Conservation (phyloP, 2,888 invertebrate genomes). For the Deilephila elpenor region DNA sequence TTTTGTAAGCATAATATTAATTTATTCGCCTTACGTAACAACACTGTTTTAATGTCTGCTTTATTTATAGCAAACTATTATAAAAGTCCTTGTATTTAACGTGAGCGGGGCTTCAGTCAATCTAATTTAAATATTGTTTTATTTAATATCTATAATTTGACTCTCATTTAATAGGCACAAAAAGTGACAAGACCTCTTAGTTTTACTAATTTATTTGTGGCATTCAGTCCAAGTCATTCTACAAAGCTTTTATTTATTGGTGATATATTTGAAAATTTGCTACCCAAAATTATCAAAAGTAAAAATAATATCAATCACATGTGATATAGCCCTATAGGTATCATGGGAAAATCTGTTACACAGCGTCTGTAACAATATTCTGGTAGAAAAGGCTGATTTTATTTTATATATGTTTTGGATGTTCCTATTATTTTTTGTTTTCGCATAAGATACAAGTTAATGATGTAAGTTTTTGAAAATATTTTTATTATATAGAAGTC, state of each 20-base stretch:
- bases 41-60: too few relatives aligned
- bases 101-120: too few relatives aligned
- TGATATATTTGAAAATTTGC: not conserved
- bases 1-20: not conserved
- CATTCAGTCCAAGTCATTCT: not conserved
- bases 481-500: not conserved
- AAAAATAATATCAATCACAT: not conserved
- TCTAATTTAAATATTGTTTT: too few relatives aligned
- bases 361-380: not conserved
- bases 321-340: not conserved
- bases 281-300: not conserved
- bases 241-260: not conserved
- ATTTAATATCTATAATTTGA: not conserved
- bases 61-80: too few relatives aligned
- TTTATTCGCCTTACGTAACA: not conserved
- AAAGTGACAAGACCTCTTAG: not conserved
- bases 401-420: constrained; percentile 1
- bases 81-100: too few relatives aligned
- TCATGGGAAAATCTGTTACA: not conserved
- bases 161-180: not conserved
- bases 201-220: not conserved
- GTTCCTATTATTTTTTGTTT: not conserved
- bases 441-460: not conserved
- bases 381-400: not conserved
- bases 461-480: too few relatives aligned